Base-by-base conservation (phyloP, 2,797 vertebrate species). In the Hippoglossus hippoglossus region DNA sequence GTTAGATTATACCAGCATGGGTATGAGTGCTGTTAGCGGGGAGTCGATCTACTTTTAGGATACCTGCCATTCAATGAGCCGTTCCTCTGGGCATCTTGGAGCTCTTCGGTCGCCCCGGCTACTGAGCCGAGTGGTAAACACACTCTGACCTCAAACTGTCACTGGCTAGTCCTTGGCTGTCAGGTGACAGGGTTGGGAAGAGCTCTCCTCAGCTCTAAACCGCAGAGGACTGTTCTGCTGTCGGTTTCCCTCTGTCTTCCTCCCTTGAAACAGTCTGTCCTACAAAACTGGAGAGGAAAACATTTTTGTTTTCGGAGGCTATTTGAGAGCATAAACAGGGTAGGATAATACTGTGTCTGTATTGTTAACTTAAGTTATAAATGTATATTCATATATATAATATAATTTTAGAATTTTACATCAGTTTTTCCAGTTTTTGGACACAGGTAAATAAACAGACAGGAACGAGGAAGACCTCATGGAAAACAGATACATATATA, bases 121-220 rank as follows among this genome's bases (percentile, higher is more conserved):
- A 66, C 44, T 21, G 79, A 86, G 70, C 61, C 28, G 15, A 79
- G 57, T 47, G 62, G 70, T n/a, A 79, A 77, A 81, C 36, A 62
- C 15, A 19, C 39, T 50, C 68, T 88, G 87, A 81, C 91, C 92
- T 89, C 84, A 93, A 91, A 92, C 90, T 81, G 88, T 92, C 92
- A 86, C 61, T 15, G 75, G 67, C 68, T 13, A 53, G 82, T 77
- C 79, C 47, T 77, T 19, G 19, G 56, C 67, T 81, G 84, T 86
- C 82, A 83, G 73, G 70, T 82, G 80, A 85, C 71, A 73, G 54
- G 68, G 31, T 71, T 52, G 71, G 69, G 77, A 52, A 79, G 66
- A 63, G 53, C 67, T 81, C 58, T 22, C 66, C 77, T 81, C 77
- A 57, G 63, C 59, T 80, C 34, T 51, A 61, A 83, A 78, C 61